phyloP scores from a whole-genome alignment of 1,140 invertebrate genomes.

The Cotesia glomerata region DNA sequence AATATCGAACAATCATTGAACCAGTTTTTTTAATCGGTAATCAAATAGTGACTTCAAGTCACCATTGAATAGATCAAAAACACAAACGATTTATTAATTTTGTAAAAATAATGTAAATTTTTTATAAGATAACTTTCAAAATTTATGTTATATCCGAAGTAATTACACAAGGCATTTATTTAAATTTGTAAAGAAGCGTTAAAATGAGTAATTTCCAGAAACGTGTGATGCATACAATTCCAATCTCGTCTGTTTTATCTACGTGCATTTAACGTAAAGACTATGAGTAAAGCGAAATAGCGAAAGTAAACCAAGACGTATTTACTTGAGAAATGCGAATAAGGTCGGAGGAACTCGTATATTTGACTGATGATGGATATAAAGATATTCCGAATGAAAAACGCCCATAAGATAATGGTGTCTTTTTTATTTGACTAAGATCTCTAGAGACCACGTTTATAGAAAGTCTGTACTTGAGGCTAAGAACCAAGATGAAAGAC shows the following conservation, averaged over 20 bases:
- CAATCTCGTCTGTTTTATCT: slow-evolving; percentile 20
- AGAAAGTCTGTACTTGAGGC: background rate
- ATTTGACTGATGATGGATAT: slow-evolving; percentile 20
- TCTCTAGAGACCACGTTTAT: background rate
- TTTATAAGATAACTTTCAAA: too few species aligned
- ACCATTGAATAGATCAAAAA: too few species aligned
- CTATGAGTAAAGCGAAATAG: background rate
- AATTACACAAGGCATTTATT: background rate
- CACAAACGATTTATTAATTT: too few species aligned
- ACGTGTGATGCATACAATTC: slow-evolving; percentile 22
- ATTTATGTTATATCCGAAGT: background rate
- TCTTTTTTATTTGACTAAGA: slow-evolving; percentile 32
- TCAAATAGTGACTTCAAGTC: too few species aligned
- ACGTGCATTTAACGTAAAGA: slow-evolving; percentile 13
- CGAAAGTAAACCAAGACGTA: slow-evolving; percentile 7
- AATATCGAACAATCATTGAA: too few species aligned
- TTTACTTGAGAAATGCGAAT: slow-evolving; percentile 27
- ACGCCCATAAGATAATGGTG: background rate
- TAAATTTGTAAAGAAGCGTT: background rate
- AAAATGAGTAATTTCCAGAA: slow-evolving; percentile 20
- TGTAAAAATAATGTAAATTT: too few species aligned
- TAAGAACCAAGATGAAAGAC: background rate
- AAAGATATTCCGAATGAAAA: background rate
- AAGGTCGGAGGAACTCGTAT: slow-evolving; percentile 24
- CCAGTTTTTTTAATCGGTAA: too few species aligned